Percentiles rank a stretch among this genome's conserved stretches.
These are phyloP conservation scores for Mobula birostris DNA, from an alignment of 2,113 vertebrate species.

Conservation along the genomic window DNA sequence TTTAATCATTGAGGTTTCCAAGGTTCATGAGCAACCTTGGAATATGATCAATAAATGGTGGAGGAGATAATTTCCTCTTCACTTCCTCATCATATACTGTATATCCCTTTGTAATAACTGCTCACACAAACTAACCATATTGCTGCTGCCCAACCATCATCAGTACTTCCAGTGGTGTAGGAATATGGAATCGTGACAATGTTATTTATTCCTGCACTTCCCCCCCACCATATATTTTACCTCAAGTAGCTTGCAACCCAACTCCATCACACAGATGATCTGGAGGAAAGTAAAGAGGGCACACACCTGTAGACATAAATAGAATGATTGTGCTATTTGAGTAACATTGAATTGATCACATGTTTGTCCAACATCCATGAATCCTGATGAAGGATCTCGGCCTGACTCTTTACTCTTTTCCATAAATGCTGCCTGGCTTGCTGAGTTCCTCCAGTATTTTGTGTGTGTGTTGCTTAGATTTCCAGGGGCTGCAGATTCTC, in stretches of 20 bases:
- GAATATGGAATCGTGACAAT: too few relatives aligned
- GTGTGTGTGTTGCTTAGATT: too few relatives aligned
- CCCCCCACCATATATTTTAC: too few relatives aligned
- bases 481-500: too few relatives aligned
- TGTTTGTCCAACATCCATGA: not conserved
- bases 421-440: too few relatives aligned
- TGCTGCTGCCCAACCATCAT: not conserved
- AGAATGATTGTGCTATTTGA: too few relatives aligned
- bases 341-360: not conserved
- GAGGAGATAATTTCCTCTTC: not conserved
- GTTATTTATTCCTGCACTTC: too few relatives aligned
- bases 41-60: not conserved
- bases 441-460: too few relatives aligned
- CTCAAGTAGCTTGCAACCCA: not conserved
- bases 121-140: not conserved
- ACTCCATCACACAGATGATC: not conserved
- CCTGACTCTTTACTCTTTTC: too few relatives aligned
- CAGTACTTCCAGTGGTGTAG: not conserved
- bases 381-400: too few relatives aligned
- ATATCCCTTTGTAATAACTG: not conserved
- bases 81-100: not conserved
- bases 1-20: constrained; percentile 10
- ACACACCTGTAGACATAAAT: too few relatives aligned
- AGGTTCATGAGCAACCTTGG: constrained; percentile 4
- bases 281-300: not conserved